Evolutionary conservation across 2,113 vertebrate species (phyloP).

Genomic region (Haemorhous mexicanus): DNA sequence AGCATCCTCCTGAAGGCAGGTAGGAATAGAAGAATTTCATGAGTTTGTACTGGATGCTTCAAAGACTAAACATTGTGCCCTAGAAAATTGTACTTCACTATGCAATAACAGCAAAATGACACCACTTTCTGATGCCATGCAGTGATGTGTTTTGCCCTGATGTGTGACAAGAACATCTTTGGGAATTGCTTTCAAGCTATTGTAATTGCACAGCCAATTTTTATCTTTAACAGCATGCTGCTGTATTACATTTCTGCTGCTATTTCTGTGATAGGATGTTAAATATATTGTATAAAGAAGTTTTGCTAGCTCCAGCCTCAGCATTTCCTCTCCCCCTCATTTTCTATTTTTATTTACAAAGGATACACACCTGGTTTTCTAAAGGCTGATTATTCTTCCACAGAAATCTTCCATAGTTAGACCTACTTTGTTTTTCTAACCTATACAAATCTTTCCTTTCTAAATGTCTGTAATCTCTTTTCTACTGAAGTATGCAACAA

Average conservation of each 20-base stretch:
- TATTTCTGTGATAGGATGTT: not conserved
- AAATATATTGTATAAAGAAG: not conserved
- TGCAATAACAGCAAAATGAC: not conserved
- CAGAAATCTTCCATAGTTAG: not conserved
- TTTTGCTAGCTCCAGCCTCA: not conserved
- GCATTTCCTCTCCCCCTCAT: not conserved
- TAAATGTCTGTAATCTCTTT: not conserved
- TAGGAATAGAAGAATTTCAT: constrained; percentile 7
- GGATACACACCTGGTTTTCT: not conserved
- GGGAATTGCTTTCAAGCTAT: not conserved
- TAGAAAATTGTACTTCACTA: not conserved
- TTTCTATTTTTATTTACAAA: not conserved
- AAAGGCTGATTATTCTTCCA: not conserved
- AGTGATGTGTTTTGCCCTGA: not conserved
- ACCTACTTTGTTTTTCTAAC: not conserved
- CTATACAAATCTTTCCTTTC: not conserved
- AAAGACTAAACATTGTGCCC: not conserved
- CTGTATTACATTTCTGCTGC: not conserved
- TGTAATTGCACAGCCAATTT: not conserved
- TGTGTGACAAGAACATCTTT: not conserved
- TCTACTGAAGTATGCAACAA: not conserved
- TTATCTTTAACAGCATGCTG: not conserved
- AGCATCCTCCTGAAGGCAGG: constrained; percentile 12
- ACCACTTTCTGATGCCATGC: not conserved
- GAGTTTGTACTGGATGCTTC: not conserved